These are phyloP conservation scores for Bunonema sp. DNA, from an alignment of 2,888 invertebrate species.

Conservation along the genomic window DNA sequence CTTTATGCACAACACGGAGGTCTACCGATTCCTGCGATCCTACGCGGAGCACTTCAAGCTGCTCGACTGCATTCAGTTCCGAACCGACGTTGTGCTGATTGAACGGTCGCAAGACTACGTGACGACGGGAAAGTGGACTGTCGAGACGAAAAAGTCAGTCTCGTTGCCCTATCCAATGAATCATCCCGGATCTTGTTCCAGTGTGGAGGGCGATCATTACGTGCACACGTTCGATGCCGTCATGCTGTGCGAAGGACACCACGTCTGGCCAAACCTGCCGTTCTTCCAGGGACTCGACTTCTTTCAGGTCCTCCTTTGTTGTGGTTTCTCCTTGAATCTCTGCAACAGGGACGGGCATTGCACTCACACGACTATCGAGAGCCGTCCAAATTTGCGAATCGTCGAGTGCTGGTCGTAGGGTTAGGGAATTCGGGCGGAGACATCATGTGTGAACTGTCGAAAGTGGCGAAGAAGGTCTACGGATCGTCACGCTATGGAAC, in stretches of 20 bases:
- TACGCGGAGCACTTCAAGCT: slow-evolving; percentile 5
- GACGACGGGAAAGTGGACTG: too few species aligned
- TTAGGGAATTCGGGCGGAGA: slow-evolving; percentile 47
- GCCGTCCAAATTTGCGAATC: too few species aligned
- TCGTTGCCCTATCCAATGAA: too few species aligned
- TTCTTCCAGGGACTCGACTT: slow-evolving; percentile 5
- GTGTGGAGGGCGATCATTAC: neutral
- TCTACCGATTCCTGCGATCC: slow-evolving; percentile 2
- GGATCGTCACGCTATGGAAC: slow-evolving; percentile 5
- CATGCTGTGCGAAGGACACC: slow-evolving; percentile 48
- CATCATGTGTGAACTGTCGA: slow-evolving; percentile 45
- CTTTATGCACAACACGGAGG: slow-evolving; percentile 4
- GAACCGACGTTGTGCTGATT: slow-evolving; percentile 3
- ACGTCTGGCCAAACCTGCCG: slow-evolving; percentile 45
- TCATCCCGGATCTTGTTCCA: too few species aligned
- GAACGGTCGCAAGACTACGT: too few species aligned
- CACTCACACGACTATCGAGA: too few species aligned
- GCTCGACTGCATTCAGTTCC: slow-evolving; percentile 2
- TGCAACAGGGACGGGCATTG: too few species aligned
- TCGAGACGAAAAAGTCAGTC: too few species aligned
- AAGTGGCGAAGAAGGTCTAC: slow-evolving; percentile 18
- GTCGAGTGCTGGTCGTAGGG: slow-evolving; percentile 45
- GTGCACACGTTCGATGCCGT: slow-evolving; percentile 44
- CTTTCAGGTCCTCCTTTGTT: too few species aligned
- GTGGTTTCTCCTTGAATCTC: too few species aligned